Evolutionary conservation across 2,888 invertebrate species (phyloP), one percentile per base, ranked within the genome.

Genomic region (Aleiodes alternator): DNA sequence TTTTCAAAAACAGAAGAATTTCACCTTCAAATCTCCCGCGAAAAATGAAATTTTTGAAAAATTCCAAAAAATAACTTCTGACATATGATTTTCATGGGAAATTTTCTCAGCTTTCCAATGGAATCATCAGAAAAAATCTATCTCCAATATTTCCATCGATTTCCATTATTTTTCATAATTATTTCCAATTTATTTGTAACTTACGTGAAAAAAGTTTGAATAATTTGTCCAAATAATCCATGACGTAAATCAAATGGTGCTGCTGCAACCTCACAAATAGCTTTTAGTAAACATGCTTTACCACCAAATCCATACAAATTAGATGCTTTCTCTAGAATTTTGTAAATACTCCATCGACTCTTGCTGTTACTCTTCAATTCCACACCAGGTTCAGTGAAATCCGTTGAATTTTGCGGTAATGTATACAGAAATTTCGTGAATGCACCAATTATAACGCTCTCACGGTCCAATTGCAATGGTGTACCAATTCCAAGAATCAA

Each of bases 221-320:
- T 90, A 82, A 96, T 90, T 90, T 95, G 94, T 31, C 94, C 95
- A 71, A 95, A 92, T 80, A 96, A 90, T 3, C 95, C 95, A 82
- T 94, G 93, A 82, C 93, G 92, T 83, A 92, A 91, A 82, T 92
- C 92, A 85, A 95, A 93, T 68, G 95, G 93, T 69, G 92, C 91
- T 78, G 93, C 91, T 0, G 96, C 93, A 5, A 94, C 93, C 87
- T 96, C 95, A 87, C 96, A 96, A 86, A 96, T 95, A 80, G 94
- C 92, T 82, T 94, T 92, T 76, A 96, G 90, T 82, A 96, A 85
- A 88, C 96, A 96, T 14, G 92, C 92, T 76, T 94, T 92, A 7
- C 89, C 87, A 3, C 84, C 86, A 51, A 87, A 84, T 55, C 87
- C 88, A 72, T 87, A 87, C 69, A 86, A 34, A 66, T 92, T 91